phyloP scores from a whole-genome alignment of 64 coral and sea anemone species.

The Anthopleura sola region DNA sequence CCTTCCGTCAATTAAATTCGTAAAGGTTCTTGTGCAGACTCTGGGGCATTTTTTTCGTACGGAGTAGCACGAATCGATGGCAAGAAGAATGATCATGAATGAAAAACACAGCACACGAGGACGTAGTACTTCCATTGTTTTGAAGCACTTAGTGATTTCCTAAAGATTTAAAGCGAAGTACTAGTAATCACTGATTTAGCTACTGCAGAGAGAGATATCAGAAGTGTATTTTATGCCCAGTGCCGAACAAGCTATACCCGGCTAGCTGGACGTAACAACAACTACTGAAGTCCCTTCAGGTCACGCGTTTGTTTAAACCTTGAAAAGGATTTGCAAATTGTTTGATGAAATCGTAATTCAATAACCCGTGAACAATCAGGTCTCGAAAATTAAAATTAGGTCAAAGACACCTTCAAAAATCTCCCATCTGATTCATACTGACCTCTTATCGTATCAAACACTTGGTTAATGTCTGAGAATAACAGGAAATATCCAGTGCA shows the following conservation, averaged over 20 bases:
- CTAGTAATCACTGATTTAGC: background rate
- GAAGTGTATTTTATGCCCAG: background rate
- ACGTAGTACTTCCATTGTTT: background rate
- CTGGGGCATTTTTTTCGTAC: slow-evolving; percentile 5
- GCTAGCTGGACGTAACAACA: background rate
- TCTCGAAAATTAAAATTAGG: background rate
- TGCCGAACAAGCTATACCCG: background rate
- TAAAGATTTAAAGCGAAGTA: background rate
- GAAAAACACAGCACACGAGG: background rate
- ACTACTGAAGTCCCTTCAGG: background rate
- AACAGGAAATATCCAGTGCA: background rate
- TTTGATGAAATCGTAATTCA: slow-evolving; percentile 16
- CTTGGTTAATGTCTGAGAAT: background rate
- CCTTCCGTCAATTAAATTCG: background rate
- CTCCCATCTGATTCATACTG: slow-evolving; percentile 2
- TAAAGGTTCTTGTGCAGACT: slow-evolving; percentile 21
- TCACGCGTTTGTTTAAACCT: slow-evolving; percentile 15
- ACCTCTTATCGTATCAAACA: slow-evolving; percentile 31
- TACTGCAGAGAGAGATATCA: background rate
- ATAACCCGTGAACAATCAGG: slow-evolving; percentile 6
- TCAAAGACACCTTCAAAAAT: background rate
- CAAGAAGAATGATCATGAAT: background rate
- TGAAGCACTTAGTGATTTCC: background rate
- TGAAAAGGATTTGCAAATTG: slow-evolving; percentile 12
- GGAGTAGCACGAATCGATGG: background rate